These are phyloP conservation scores for Lepisosteus oculatus DNA, from an alignment of 2,113 vertebrate genomes.

Conservation along the genomic window DNA sequence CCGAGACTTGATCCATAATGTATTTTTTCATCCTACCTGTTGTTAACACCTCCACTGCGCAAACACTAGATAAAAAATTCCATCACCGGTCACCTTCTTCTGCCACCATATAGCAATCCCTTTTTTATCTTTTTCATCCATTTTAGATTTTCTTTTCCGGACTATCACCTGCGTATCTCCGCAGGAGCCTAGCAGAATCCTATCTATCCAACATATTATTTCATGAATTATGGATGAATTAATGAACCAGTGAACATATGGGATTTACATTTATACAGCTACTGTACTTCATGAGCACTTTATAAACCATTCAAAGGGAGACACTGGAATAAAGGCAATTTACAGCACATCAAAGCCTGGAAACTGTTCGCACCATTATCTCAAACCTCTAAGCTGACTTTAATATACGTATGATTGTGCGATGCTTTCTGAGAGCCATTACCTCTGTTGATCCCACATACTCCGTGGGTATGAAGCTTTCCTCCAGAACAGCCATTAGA, in stretches of 20 bases:
- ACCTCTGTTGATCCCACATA: background rate
- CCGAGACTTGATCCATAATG: too few relatives aligned
- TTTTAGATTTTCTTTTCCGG: background rate
- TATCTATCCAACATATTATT: constrained; percentile 4
- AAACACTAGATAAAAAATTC: too few relatives aligned
- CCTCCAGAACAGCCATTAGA: too few relatives aligned
- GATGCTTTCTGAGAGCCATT: background rate
- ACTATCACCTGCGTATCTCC: too few relatives aligned
- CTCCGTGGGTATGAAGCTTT: too few relatives aligned
- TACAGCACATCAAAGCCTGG: constrained; percentile 6
- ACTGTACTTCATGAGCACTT: background rate
- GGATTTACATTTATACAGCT: constrained; percentile 3
- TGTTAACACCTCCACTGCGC: too few relatives aligned
- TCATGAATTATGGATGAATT: constrained; percentile 17
- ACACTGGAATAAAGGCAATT: constrained; percentile 15
- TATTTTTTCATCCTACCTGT: too few relatives aligned
- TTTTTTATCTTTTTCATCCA: constrained; percentile 1
- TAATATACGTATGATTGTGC: constrained; percentile 13
- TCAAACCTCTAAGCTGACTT: background rate
- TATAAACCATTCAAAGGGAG: background rate
- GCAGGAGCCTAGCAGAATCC: background rate
- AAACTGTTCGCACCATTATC: constrained; percentile 4
- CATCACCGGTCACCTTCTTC: background rate
- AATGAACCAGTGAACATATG: background rate
- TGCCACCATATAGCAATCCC: background rate